Evolutionary conservation across 1,140 invertebrate genomes (phyloP).

Genomic region (Ostrea denselamellosa): DNA sequence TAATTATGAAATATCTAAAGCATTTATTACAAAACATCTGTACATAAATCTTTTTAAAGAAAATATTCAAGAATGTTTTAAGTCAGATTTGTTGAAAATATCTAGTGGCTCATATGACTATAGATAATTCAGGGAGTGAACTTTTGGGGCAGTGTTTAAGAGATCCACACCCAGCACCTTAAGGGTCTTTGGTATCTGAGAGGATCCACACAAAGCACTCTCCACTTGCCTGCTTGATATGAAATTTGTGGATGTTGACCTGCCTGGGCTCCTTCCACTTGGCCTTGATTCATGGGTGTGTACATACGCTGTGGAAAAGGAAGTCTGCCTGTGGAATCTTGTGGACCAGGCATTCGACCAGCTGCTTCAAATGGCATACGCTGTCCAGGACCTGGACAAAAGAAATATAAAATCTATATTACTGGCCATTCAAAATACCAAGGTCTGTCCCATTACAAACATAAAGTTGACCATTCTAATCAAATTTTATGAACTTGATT

Average conservation of each 20-base stretch:
- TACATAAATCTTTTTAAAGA: too few relatives aligned
- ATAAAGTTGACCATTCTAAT: neutral
- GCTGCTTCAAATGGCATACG: slow-evolving; percentile 59
- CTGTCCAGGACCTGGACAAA: slow-evolving; percentile 47
- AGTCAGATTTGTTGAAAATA: too few relatives aligned
- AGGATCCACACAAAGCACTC: neutral
- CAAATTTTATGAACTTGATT: neutral
- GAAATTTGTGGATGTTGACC: slow-evolving; percentile 38
- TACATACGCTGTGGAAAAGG: slow-evolving; percentile 55
- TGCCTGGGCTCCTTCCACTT: slow-evolving; percentile 39
- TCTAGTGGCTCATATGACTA: too few relatives aligned
- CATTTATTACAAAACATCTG: too few relatives aligned
- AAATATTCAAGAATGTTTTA: too few relatives aligned
- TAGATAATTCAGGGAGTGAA: too few relatives aligned
- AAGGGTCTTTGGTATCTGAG: too few relatives aligned
- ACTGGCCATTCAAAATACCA: neutral
- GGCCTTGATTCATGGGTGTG: slow-evolving; percentile 4
- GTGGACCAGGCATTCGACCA: slow-evolving; percentile 41
- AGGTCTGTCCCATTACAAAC: neutral
- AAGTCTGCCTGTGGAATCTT: slow-evolving; percentile 17
- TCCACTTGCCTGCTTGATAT: slow-evolving; percentile 43
- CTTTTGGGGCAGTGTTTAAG: too few relatives aligned
- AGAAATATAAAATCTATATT: neutral
- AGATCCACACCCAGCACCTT: too few relatives aligned
- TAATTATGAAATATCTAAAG: too few relatives aligned